phyloP scores from a whole-genome alignment of 2,113 vertebrate genomes.

The Axis porcinus region DNA sequence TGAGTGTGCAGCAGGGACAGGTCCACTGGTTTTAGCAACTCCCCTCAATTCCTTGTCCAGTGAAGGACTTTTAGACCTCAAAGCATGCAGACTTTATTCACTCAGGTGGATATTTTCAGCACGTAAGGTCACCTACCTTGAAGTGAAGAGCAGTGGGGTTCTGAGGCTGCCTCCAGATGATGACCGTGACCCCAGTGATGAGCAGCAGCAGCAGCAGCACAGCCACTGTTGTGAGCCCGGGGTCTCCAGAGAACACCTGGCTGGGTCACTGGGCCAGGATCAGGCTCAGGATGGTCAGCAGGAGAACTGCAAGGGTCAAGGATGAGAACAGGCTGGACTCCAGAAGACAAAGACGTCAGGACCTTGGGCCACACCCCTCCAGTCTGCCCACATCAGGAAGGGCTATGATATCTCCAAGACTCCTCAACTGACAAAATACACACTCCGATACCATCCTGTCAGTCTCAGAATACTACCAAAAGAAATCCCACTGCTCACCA shows the following conservation, averaged over 20 bases:
- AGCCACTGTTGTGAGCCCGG: not conserved
- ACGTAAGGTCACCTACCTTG: conserved; percentile 82
- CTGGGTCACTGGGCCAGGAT: not conserved
- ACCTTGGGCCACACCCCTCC: not conserved
- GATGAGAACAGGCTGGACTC: rapidly evolving
- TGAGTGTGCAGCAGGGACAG: not conserved
- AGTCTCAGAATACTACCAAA: too few relatives aligned
- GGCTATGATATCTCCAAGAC: too few relatives aligned
- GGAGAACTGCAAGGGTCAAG: not conserved
- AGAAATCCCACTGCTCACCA: conserved; percentile 78
- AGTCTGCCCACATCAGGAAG: too few relatives aligned
- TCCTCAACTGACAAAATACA: too few relatives aligned
- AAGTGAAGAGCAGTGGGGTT: conserved; percentile 84
- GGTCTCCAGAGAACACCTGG: not conserved
- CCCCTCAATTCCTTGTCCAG: not conserved
- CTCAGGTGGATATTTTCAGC: not conserved
- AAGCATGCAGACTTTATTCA: not conserved
- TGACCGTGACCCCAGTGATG: not conserved
- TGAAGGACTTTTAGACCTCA: not conserved
- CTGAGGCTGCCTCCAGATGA: conserved; percentile 54
- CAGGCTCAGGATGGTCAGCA: not conserved
- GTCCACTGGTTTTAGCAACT: too few relatives aligned
- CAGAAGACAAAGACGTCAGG: not conserved
- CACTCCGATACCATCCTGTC: too few relatives aligned
- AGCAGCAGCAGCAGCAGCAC: not conserved